Percentiles rank a stretch among this genome's conserved stretches.
These are phyloP conservation scores for Phylloscopus trochiloides DNA, from an alignment of 2,113 vertebrate genomes.

Conservation along the genomic window DNA sequence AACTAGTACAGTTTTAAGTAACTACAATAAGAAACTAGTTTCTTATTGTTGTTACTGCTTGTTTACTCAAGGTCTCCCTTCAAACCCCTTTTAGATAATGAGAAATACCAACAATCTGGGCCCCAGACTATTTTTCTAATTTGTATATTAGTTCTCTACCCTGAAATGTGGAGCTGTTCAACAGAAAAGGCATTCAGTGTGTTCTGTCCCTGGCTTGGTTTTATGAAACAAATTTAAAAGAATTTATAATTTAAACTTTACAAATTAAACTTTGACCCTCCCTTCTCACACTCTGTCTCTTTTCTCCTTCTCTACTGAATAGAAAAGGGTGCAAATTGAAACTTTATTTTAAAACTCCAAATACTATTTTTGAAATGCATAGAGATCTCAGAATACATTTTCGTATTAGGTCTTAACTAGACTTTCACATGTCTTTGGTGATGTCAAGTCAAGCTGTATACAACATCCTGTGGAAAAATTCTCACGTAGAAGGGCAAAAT, in stretches of 20 bases:
- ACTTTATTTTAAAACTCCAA: neutral
- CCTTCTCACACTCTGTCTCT: accelerated
- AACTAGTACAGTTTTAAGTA: neutral
- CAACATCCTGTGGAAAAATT: neutral
- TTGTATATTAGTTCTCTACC: neutral
- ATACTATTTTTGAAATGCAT: neutral
- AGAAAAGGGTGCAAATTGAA: neutral
- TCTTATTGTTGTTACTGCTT: neutral
- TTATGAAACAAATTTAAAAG: neutral
- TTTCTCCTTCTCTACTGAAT: neutral
- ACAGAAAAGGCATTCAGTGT: neutral
- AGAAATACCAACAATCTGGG: neutral
- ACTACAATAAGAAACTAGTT: neutral
- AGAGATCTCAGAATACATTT: neutral
- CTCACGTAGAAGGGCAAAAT: neutral
- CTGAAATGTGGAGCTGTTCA: neutral
- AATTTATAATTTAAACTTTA: neutral
- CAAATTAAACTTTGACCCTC: neutral
- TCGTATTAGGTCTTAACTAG: neutral
- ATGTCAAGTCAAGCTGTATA: neutral
- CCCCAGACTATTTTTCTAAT: neutral
- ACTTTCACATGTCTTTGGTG: neutral
- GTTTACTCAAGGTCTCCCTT: neutral
- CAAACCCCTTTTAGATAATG: neutral
- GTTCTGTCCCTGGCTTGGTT: neutral